These are phyloP conservation scores for Cyprinodon diabolis DNA, from an alignment of 2,797 vertebrate genomes.

Conservation along the genomic window DNA sequence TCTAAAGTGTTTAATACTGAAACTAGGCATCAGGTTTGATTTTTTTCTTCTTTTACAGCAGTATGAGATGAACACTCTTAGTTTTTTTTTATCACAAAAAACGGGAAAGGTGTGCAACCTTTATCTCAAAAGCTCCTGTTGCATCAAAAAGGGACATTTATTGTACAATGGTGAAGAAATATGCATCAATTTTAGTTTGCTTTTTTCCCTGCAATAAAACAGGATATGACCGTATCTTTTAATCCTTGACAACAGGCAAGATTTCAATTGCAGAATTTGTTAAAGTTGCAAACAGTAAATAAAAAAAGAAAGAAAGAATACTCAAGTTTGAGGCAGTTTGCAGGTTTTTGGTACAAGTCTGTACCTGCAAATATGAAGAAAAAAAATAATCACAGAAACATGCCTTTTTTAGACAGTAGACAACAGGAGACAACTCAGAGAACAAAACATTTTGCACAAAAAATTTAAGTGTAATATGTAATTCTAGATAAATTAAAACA, in stretches of 20 bases:
- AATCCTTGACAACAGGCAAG: background rate
- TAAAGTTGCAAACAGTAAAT: background rate
- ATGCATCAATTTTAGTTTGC: background rate
- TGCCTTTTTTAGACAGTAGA: background rate
- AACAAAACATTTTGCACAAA: background rate
- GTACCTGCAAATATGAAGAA: background rate
- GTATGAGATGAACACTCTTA: background rate
- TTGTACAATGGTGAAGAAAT: background rate
- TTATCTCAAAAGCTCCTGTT: background rate
- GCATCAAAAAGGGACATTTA: background rate
- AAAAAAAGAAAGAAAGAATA: background rate
- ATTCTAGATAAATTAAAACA: background rate
- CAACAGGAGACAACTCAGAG: background rate
- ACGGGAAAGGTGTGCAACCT: background rate
- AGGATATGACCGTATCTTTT: background rate
- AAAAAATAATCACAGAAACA: background rate
- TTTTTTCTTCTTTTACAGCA: slow-evolving; percentile 1
- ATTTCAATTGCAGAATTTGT: no score
- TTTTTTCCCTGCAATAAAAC: background rate
- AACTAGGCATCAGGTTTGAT: slow-evolving; percentile 4
- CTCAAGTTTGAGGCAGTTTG: background rate
- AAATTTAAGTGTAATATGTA: background rate
- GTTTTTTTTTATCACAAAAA: background rate
- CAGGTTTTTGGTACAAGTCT: background rate
- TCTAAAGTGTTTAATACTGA: slow-evolving; percentile 15